A percentile compares a stretch with the other conserved stretches of the same genome.
These are phyloP conservation scores for Thalassaphorura encarpata DNA, from an alignment of 1,140 invertebrate species.

Conservation along the genomic window DNA sequence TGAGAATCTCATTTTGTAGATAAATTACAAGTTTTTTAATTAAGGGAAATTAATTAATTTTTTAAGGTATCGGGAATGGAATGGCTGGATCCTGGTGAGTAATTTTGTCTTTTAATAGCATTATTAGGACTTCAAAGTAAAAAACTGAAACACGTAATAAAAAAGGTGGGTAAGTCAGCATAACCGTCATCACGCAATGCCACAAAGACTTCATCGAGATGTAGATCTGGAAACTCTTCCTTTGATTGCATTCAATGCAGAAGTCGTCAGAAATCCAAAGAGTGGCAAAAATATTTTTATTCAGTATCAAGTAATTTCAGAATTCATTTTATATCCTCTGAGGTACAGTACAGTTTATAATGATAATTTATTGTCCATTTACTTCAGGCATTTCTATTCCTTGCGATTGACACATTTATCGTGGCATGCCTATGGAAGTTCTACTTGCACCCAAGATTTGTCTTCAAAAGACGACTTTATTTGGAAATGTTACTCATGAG, in stretches of 20 bases:
- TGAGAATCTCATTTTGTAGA: too few species aligned
- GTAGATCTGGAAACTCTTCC: slow-evolving; percentile 17
- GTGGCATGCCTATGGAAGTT: slow-evolving; percentile 30
- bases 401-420: slow-evolving; percentile 27
- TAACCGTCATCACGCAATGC: slow-evolving; percentile 17
- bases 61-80: too few species aligned
- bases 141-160: too few species aligned
- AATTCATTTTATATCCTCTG: too few species aligned
- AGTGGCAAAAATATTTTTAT: slow-evolving; percentile 14
- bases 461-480: slow-evolving; percentile 11
- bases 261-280: slow-evolving; percentile 12
- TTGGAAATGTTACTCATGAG: slow-evolving; percentile 16
- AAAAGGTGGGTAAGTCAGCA: background rate
- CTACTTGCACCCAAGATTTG: slow-evolving; percentile 29
- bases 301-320: too few species aligned
- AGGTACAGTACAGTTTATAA: too few species aligned
- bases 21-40: background rate
- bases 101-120: too few species aligned
- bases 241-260: slow-evolving; percentile 8
- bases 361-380: background rate
- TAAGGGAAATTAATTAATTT: too few species aligned
- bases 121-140: too few species aligned
- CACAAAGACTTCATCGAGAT: slow-evolving; percentile 13
- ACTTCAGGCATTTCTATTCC: slow-evolving; percentile 19
- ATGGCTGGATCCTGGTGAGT: too few species aligned